These are phyloP conservation scores for Telmatherina bonti DNA, from an alignment of 2,797 vertebrate genomes.

Conservation along the genomic window DNA sequence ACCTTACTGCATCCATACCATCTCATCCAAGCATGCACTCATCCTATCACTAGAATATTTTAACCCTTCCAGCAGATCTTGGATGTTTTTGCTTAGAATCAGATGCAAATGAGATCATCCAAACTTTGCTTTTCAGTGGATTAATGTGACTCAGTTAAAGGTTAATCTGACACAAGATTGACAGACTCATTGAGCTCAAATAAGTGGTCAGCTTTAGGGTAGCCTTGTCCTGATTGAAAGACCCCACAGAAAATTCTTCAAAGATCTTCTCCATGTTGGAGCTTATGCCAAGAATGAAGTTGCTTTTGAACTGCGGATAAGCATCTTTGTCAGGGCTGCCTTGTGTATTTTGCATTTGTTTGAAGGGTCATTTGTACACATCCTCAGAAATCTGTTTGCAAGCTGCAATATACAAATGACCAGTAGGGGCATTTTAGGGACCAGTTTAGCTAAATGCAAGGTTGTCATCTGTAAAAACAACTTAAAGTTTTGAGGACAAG, in stretches of 20 bases:
- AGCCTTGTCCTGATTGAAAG: background rate
- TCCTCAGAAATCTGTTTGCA: no score
- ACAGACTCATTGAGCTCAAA: background rate
- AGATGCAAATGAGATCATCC: background rate
- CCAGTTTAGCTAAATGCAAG: no score
- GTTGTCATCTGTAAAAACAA: no score
- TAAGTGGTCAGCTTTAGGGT: background rate
- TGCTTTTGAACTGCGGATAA: no score
- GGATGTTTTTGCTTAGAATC: background rate
- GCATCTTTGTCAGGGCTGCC: no score
- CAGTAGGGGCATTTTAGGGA: no score
- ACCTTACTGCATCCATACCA: constrained; percentile 7
- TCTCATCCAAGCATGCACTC: constrained; percentile 15
- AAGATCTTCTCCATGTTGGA: no score
- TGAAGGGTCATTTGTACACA: no score
- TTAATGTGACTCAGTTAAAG: background rate
- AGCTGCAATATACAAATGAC: no score
- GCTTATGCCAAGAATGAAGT: no score
- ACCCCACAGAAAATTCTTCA: background rate
- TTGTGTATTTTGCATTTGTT: no score
- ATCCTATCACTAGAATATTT: constrained; percentile 19
- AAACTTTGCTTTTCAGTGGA: background rate
- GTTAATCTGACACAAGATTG: background rate
- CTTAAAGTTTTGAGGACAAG: no score
- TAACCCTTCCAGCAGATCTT: background rate